Base-by-base conservation (phyloP, 2,113 vertebrate genomes). In the Dipodomys merriami region DNA sequence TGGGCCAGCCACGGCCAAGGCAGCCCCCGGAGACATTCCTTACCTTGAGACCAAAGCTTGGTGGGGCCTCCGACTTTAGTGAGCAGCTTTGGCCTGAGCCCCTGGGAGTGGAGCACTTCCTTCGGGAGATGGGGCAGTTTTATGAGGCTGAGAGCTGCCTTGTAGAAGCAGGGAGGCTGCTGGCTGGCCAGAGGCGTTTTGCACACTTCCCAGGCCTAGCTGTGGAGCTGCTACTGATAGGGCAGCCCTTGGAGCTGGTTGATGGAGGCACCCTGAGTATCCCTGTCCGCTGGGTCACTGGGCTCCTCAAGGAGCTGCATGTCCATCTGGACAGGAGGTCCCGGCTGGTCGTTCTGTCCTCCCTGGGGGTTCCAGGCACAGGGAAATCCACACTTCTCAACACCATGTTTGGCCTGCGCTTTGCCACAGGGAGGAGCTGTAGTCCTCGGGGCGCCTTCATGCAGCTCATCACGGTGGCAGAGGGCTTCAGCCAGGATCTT, bases 311-410 rank as follows among this genome's bases (percentile, higher is more conserved):
- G 57, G 87, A 97, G 62, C 93, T 98, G 33, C 97, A 97, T 2
- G 46, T 76, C 35, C 98, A 94, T 81, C 97, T 96, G 86, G 97
- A 97, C 33, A 81, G 98, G 23, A 97, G 94, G 81, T 96, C 96
- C 0, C 98, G 97, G 64, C 97, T 99, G 68, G 88, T 97, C 79
- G 98, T 98, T 0, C 93, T 98, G 30, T 98, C 98, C 2, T 98
- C 98, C 7, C 96, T 99, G 80, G 98, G 98, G 3, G 97, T 98
- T 19, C 98, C 98, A 5, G 98, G 98, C 96, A 98, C 98, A 1
- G 98, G 98, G 46, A 99, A 98, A 39, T 97, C 98, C 90, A 98
- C 98, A 3, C 95, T 99, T 13, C 97, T 99, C n/a, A 99, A 98
- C 85, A 98, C 98, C 81, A 97, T 99, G 96, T 99, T 99, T 91